A percentile compares a stretch with the other conserved stretches of the same genome.
Evolutionary conservation across 35 echinoderm and acorn worm genomes (phyloP).

Genomic region (Apostichopus californicus): DNA sequence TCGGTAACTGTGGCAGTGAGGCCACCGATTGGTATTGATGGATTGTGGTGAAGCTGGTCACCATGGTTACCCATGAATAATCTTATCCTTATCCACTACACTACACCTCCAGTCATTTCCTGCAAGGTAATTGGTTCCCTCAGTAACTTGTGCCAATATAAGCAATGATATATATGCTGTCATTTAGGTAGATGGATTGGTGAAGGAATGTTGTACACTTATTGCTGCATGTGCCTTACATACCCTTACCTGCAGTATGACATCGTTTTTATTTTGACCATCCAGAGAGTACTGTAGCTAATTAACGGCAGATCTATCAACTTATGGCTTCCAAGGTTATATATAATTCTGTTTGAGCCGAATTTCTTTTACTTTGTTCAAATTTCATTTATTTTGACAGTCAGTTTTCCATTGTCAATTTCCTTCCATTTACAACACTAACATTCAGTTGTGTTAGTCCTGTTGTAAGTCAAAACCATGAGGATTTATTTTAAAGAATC

Average conservation of each 20-base stretch:
- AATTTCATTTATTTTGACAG: no score
- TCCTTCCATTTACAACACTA: no score
- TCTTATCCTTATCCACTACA: not conserved
- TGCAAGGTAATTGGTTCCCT: not conserved
- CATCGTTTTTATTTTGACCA: not conserved
- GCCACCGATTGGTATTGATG: not conserved
- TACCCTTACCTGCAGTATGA: not conserved
- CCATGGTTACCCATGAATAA: not conserved
- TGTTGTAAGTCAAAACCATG: no score
- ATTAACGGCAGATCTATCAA: not conserved
- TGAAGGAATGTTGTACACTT: not conserved
- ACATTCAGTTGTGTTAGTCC: no score
- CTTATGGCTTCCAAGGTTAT: not conserved
- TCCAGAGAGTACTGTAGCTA: not conserved
- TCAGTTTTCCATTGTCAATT: no score
- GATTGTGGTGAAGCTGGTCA: not conserved
- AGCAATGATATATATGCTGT: not conserved
- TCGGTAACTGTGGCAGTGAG: not conserved
- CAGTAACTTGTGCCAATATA: not conserved
- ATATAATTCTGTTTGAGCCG: no score
- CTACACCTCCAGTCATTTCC: not conserved
- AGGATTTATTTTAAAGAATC: no score
- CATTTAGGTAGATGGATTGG: not conserved
- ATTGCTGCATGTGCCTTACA: not conserved
- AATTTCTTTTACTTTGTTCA: no score